Conservation (phyloP, 2,888 invertebrate species). For the Pristionchus fissidentatus region DNA sequence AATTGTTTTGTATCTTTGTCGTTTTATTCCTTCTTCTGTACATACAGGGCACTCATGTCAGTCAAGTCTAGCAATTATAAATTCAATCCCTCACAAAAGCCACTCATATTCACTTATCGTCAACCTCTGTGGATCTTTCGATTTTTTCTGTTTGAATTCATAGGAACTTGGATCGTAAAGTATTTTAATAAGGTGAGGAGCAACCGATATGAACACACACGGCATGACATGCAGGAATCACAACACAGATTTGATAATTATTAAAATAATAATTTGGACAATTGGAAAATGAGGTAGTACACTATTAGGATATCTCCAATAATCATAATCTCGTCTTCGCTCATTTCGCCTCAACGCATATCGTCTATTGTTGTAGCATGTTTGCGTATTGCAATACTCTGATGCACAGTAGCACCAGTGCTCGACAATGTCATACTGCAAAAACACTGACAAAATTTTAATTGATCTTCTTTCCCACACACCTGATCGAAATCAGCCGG, state of each 20-base stretch:
- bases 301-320: slow-evolving; percentile 38
- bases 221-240: slow-evolving; percentile 27
- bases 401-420: slow-evolving; percentile 73
- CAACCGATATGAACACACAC: slow-evolving; percentile 14
- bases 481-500: slow-evolving; percentile 71
- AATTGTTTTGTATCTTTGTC: slow-evolving; percentile 31
- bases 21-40: slow-evolving; percentile 15
- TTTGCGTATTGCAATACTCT: slow-evolving; percentile 65
- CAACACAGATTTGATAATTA: slow-evolving; percentile 26
- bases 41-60: slow-evolving; percentile 19
- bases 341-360: slow-evolving; percentile 21
- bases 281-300: neutral
- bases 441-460: neutral
- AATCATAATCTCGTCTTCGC: slow-evolving; percentile 23
- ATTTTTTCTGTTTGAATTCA: slow-evolving; percentile 33
- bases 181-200: neutral
- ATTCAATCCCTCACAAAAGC: neutral
- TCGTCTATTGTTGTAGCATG: slow-evolving; percentile 52
- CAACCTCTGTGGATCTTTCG: slow-evolving; percentile 31
- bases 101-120: slow-evolving; percentile 42
- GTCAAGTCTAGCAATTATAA: slow-evolving; percentile 38
- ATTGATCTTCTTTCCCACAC: neutral
- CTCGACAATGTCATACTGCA: slow-evolving; percentile 68
- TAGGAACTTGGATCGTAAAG: slow-evolving; percentile 33
- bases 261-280: neutral